Evolutionary conservation across 1,140 invertebrate genomes (phyloP), one percentile per base, ranked within the genome.

Genomic region (Drosophila ficusphila): DNA sequence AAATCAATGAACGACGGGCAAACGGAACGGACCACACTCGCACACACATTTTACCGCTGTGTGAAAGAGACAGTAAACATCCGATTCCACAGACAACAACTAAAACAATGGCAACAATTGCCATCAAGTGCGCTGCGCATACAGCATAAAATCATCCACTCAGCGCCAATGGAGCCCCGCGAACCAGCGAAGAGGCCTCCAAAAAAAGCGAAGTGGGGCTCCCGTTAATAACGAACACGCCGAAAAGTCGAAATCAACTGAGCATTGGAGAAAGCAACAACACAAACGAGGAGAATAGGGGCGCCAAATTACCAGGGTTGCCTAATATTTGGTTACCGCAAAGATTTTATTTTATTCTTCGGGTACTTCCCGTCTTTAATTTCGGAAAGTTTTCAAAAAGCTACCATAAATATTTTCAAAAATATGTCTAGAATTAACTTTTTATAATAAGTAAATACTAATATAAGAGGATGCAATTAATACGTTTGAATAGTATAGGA

Each of bases 1-100:
- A 91, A 90, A 90, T 86, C 86, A 90, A 86, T 77, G 85, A 89
- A 85, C 85, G 58, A 68, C 74, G 78, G n/a, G n/a, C 65, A 54
- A 79, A 79, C 68, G 54, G 51, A 79, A 78, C 79, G 60, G 82
- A 86, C 72, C 72, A 69, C 52, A 82, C 58, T 72, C 62, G 60
- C 71, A 88, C 36, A 75, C 7, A 51, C 5, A 53, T 53, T 54
- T 56, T 58, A 54, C 46, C 48, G 54, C 79, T 81, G 65, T 76
- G 68, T 42, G 54, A 77, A 51, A 29, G 64, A 57, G 65, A 60
- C 4, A 25, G 18, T 11, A 39, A 62, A 53, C 38, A 75, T 76
- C 41, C 52, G 54, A 67, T 31, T 57, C 64, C 46, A 44, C n/a
- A 44, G n/a, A 29, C 27, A 72, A 47, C 76, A 71, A 76, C 62